Evolutionary conservation across 1,140 invertebrate species (phyloP).

Genomic region (Pomacea maculata): DNA sequence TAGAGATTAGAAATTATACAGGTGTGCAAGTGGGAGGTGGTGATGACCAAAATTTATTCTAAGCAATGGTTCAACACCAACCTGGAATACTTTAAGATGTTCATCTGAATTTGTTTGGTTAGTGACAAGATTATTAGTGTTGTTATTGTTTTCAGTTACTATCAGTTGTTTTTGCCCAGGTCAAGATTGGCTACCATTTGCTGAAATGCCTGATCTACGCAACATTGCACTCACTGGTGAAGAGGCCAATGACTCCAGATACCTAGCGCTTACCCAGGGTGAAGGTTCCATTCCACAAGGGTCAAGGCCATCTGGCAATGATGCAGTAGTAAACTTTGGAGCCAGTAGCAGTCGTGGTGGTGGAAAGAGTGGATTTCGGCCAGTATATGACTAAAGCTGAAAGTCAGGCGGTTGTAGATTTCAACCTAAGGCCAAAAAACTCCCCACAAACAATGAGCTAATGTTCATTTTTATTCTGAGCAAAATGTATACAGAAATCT

Average conservation of each 20-base stretch:
- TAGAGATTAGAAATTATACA: no score
- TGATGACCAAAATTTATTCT: no score
- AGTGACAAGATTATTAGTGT: no score
- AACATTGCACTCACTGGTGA: slow-evolving; percentile 63
- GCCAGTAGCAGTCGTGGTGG: slow-evolving; percentile 21
- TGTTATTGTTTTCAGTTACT: not conserved
- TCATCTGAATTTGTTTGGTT: no score
- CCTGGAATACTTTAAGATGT: no score
- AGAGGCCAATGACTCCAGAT: slow-evolving; percentile 59
- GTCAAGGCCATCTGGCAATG: slow-evolving; percentile 42
- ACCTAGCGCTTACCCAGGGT: slow-evolving; percentile 52
- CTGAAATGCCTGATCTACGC: slow-evolving; percentile 63
- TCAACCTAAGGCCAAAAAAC: not conserved
- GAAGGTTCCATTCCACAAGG: slow-evolving; percentile 51
- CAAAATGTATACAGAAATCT: no score
- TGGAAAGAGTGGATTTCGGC: slow-evolving; percentile 48
- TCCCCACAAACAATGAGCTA: not conserved
- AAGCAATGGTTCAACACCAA: no score
- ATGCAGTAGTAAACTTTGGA: slow-evolving; percentile 42
- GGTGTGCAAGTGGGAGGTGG: no score
- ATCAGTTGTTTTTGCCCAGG: slow-evolving; percentile 38
- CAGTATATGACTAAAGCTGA: slow-evolving; percentile 54
- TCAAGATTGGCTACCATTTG: slow-evolving; percentile 63
- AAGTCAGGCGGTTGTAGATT: no score
- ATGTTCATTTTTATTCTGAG: not conserved